Percentiles rank a stretch among this genome's conserved stretches.
These are phyloP conservation scores for Drosophila nikananu DNA, from an alignment of 1,140 invertebrate genomes.

Conservation along the genomic window DNA sequence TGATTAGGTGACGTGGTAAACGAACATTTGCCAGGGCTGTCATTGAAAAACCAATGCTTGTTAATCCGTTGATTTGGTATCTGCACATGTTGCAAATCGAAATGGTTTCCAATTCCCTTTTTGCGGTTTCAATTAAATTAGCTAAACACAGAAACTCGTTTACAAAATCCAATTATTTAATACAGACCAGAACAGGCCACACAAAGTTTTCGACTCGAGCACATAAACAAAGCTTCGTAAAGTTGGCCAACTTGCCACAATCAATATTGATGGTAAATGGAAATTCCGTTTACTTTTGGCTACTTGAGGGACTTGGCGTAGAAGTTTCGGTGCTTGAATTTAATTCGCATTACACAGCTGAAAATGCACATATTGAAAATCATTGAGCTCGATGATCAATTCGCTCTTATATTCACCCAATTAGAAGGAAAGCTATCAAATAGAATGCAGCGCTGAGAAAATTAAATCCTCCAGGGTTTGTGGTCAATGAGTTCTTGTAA, in stretches of 20 bases:
- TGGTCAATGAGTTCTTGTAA: constrained; percentile 86
- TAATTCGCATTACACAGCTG: constrained; percentile 72
- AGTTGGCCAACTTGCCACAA: constrained; percentile 42
- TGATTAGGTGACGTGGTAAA: constrained; percentile 17
- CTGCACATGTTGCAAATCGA: constrained; percentile 4
- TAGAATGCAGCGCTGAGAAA: constrained; percentile 86
- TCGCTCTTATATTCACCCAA: constrained; percentile 85
- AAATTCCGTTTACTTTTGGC: constrained; percentile 16
- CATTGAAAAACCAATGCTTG: constrained; percentile 4
- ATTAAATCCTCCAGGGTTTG: constrained; percentile 87
- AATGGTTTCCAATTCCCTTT: constrained; percentile 9
- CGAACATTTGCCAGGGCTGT: not conserved
- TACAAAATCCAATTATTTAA: constrained; percentile 24
- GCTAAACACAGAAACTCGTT: constrained; percentile 7
- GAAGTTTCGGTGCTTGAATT: constrained; percentile 63
- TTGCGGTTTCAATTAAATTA: constrained; percentile 38
- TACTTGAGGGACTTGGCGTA: constrained; percentile 72
- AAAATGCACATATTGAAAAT: constrained; percentile 26
- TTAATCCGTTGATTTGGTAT: constrained; percentile 15
- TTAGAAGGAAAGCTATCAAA: constrained; percentile 78
- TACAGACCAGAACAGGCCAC: constrained; percentile 21
- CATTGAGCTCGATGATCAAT: not conserved
- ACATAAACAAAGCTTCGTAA: constrained; percentile 35
- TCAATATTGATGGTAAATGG: constrained; percentile 44
- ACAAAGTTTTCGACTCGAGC: constrained; percentile 23